Conservation (phyloP, 2,113 vertebrate genomes). For the Thunnus maccoyii region DNA sequence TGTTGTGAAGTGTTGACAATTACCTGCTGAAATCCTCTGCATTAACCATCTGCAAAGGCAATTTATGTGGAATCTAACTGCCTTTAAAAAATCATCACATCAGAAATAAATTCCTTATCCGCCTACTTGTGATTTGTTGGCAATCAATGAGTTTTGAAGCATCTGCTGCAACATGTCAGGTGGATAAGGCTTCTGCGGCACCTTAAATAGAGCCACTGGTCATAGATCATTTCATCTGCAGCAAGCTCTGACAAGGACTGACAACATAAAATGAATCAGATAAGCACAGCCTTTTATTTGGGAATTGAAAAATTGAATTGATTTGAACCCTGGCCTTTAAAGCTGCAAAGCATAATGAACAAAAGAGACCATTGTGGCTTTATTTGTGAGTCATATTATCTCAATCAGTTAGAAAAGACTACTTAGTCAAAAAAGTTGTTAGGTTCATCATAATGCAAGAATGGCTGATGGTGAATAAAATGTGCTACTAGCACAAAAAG, state of each 20-base stretch:
- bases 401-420: neutral
- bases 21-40: neutral
- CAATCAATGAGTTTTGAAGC: slow-evolving; percentile 33
- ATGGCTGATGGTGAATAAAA: neutral
- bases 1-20: neutral
- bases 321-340: neutral
- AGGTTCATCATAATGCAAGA: neutral
- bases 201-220: neutral
- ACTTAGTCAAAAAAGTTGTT: neutral
- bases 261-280: slow-evolving; percentile 4
- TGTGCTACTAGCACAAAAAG: neutral
- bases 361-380: neutral
- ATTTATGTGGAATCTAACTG: slow-evolving; percentile 10
- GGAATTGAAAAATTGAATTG: neutral
- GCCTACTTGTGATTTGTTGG: slow-evolving; percentile 24
- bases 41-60: neutral
- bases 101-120: slow-evolving; percentile 11
- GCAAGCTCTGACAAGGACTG: slow-evolving; percentile 55
- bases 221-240: slow-evolving; percentile 45
- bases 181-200: slow-evolving; percentile 50
- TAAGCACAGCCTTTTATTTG: neutral
- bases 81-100: slow-evolving; percentile 1
- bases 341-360: neutral
- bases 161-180: slow-evolving; percentile 62
- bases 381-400: neutral